phyloP scores from a whole-genome alignment of 2,113 vertebrate species.

The Leptobrachium leishanense region DNA sequence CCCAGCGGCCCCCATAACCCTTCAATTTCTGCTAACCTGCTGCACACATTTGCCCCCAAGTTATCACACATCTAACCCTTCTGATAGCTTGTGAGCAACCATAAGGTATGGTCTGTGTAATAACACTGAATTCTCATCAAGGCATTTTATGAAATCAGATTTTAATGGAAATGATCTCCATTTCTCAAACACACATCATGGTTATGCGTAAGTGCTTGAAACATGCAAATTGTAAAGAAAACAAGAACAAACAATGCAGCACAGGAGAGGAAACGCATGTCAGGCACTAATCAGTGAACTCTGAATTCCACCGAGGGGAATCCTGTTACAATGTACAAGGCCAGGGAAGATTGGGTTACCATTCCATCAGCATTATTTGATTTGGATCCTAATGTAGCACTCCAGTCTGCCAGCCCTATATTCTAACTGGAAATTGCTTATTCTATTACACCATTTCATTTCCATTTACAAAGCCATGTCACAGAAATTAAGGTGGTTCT shows the following conservation, averaged over 20 bases:
- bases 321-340: slow-evolving; percentile 25
- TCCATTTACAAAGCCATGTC: background rate
- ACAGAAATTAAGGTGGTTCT: too few relatives aligned
- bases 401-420: background rate
- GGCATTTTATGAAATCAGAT: too few relatives aligned
- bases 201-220: background rate
- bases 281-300: slow-evolving; percentile 14
- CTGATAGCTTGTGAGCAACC: too few relatives aligned
- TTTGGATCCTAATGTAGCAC: slow-evolving; percentile 33
- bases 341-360: slow-evolving; percentile 18
- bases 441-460: slow-evolving; percentile 1
- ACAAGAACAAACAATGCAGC: background rate
- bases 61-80: too few relatives aligned
- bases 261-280: slow-evolving; percentile 10
- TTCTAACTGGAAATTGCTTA: slow-evolving; percentile 1
- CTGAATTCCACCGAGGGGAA: slow-evolving; percentile 23
- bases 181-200: too few relatives aligned
- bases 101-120: too few relatives aligned
- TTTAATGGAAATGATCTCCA: too few relatives aligned
- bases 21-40: too few relatives aligned
- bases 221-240: background rate
- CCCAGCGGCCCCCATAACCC: too few relatives aligned
- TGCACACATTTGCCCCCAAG: too few relatives aligned
- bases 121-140: too few relatives aligned
- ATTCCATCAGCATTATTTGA: slow-evolving; percentile 35